Percentiles rank a stretch among this genome's conserved stretches.
Evolutionary conservation across 2,888 invertebrate genomes (phyloP).

Genomic region (Pediacus dermestoides): DNA sequence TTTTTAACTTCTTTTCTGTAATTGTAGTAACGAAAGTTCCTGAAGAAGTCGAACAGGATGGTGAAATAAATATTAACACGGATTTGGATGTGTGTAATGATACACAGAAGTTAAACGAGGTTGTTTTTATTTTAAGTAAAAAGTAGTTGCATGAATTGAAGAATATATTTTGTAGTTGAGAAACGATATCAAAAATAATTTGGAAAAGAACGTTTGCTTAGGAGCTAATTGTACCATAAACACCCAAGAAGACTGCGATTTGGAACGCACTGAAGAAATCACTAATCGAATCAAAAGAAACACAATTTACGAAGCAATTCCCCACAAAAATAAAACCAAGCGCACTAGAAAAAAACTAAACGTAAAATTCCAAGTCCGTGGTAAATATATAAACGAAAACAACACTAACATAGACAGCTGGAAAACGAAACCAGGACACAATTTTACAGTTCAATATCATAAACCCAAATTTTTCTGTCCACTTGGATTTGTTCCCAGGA

Average conservation of each 20-base stretch:
- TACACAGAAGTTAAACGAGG: slow-evolving; percentile 44
- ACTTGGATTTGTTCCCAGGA: slow-evolving; percentile 54
- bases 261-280: slow-evolving; percentile 29
- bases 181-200: slow-evolving; percentile 20
- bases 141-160: slow-evolving; percentile 4
- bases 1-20: slow-evolving; percentile 11
- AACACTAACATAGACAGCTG: slow-evolving; percentile 6
- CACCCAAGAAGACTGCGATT: slow-evolving; percentile 26
- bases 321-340: slow-evolving; percentile 27
- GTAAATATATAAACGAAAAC: slow-evolving; percentile 31
- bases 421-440: slow-evolving; percentile 14
- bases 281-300: slow-evolving; percentile 40
- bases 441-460: slow-evolving; percentile 22
- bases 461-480: slow-evolving; percentile 48
- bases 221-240: slow-evolving; percentile 25
- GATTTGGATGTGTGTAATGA: slow-evolving; percentile 48
- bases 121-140: too few species aligned
- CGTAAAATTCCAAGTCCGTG: slow-evolving; percentile 38
- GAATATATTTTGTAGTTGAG: slow-evolving; percentile 28
- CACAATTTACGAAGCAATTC: slow-evolving; percentile 19
- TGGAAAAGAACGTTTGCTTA: slow-evolving; percentile 14
- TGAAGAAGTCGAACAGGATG: slow-evolving; percentile 51
- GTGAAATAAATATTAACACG: slow-evolving; percentile 40
- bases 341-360: slow-evolving; percentile 32
- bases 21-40: slow-evolving; percentile 52